Evolutionary conservation across 1,140 invertebrate genomes (phyloP), one percentile per base, ranked within the genome.

Genomic region (Pseudomyrmex sp.): DNA sequence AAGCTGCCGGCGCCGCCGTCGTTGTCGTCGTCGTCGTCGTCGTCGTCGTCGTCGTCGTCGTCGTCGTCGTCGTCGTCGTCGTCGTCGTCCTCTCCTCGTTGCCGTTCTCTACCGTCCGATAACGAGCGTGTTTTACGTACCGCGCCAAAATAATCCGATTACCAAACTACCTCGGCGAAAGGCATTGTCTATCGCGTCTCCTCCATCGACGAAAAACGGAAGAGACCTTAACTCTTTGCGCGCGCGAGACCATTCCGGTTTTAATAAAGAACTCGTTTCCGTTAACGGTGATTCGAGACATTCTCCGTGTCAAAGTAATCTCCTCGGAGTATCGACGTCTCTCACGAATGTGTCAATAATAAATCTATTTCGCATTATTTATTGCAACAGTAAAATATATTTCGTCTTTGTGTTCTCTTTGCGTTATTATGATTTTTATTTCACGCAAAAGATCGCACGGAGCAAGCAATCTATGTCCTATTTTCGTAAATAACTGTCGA

Each of bases 121-220:
- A 90, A 90, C 85, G 79, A 89, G 85, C 83, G 74, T 84, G 87
- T 90, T 90, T 90, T 89, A 90, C 88, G 84, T 86, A 82, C 82
- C 80, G 61, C 77, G 68, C 75, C 20, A 87, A 90, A 90, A 90
- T 90, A 90, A 89, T 90, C 88, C 79, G 88, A 88, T 90, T 89
- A 89, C n/a, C 58, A 48, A 61, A 61, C 69, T 84, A 83, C 26
- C 56, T 46, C 59, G 61, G 68, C 63, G 61, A 85, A 82, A 83
- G 62, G 52, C 83, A 44, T 46, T 18, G 59, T 62, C 15, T 72
- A 23, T 15, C 23, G 4, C 10, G 2, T 23, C 20, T 61, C 23
- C 12, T 62, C 5, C 23, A 44, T 59, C 52, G 75, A 74, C 50
- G 69, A 80, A 63, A 68, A 52, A 80, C 50, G 15, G 3, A n/a